Percentiles rank a stretch among this genome's conserved stretches.
These are phyloP conservation scores for Heliangelus exortis DNA, from an alignment of 2,797 vertebrate species.

Conservation along the genomic window DNA sequence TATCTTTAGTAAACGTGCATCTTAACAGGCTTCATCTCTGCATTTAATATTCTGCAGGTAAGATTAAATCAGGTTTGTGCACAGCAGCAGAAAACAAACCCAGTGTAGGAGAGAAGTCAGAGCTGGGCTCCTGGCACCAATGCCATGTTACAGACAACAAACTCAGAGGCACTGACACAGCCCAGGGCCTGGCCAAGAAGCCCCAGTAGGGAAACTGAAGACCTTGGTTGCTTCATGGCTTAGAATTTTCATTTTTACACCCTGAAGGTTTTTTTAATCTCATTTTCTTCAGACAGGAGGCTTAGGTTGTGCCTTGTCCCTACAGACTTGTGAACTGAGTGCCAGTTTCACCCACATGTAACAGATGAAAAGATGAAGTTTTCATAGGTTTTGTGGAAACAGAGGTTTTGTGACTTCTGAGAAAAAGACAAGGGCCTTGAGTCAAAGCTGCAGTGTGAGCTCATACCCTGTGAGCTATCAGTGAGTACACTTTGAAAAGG, in stretches of 20 bases:
- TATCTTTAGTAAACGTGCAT: background rate
- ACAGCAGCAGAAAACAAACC: background rate
- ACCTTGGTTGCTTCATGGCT: background rate
- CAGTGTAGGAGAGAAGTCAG: background rate
- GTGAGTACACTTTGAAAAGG: background rate
- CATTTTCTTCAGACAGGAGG: background rate
- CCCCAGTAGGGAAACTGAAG: background rate
- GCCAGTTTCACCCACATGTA: background rate
- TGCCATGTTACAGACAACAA: fast-evolving
- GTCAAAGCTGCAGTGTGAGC: background rate
- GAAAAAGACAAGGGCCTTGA: background rate
- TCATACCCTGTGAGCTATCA: background rate
- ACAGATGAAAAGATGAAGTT: background rate
- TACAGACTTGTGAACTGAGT: background rate
- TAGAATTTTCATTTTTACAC: background rate
- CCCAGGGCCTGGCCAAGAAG: background rate
- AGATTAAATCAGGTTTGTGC: background rate
- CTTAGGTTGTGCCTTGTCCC: background rate
- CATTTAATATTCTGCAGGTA: background rate
- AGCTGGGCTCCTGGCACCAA: background rate
- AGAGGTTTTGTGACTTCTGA: background rate
- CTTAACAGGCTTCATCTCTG: background rate
- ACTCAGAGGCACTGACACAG: background rate
- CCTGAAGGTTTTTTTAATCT: background rate
- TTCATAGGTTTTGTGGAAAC: background rate